A percentile compares a stretch with the other conserved stretches of the same genome.
Conservation (phyloP, 2,797 vertebrate species). For the Chrosomus eos region DNA sequence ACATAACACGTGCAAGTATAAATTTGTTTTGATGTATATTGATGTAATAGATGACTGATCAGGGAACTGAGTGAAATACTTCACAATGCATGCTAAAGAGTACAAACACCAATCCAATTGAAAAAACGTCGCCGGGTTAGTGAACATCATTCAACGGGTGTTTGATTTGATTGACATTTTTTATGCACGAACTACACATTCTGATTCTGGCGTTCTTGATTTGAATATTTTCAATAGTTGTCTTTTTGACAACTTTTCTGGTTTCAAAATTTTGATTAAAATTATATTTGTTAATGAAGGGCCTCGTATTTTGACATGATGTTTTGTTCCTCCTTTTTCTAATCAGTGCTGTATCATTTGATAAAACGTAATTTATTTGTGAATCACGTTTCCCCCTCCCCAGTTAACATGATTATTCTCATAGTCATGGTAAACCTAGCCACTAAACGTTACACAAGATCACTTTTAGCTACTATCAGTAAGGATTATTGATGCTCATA, state of each 20-base stretch:
- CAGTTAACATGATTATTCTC: background rate
- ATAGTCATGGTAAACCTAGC: background rate
- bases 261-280: background rate
- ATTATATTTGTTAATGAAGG: background rate
- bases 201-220: background rate
- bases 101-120: background rate
- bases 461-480: constrained; percentile 26
- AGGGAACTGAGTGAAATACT: background rate
- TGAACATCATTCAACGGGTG: background rate
- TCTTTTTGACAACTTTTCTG: no score
- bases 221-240: background rate
- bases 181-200: background rate
- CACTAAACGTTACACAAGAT: background rate
- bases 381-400: background rate
- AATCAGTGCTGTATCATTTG: background rate
- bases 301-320: background rate
- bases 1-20: background rate
- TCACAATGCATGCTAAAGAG: background rate
- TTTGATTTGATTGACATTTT: background rate
- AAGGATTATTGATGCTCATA: constrained; percentile 28
- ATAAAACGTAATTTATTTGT: background rate
- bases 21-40: no score
- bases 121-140: background rate
- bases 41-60: no score
- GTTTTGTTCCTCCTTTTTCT: background rate